Conservation (phyloP, 2,888 invertebrate species). For the Polylopha cassiicola region DNA sequence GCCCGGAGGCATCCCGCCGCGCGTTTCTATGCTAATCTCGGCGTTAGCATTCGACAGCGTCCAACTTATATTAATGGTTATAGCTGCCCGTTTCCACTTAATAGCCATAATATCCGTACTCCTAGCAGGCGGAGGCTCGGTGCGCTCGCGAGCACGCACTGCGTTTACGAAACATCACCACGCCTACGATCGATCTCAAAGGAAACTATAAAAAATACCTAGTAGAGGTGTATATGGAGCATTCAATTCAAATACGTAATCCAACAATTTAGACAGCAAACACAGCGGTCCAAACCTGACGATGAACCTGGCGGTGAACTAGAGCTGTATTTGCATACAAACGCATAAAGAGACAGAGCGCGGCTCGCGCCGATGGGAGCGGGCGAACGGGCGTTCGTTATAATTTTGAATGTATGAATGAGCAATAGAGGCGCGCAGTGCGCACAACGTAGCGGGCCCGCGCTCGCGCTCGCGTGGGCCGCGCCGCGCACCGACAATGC, state of each 20-base stretch:
- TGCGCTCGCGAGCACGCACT: slow-evolving; percentile 59
- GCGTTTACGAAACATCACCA: slow-evolving; percentile 62
- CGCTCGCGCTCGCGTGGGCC: slow-evolving; percentile 70
- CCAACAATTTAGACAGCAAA: slow-evolving; percentile 73
- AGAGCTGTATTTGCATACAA: slow-evolving; percentile 70
- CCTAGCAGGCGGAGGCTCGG: slow-evolving; percentile 39
- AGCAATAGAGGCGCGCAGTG: slow-evolving; percentile 69
- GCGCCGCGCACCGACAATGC: slow-evolving; percentile 71
- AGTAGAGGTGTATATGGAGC: slow-evolving; percentile 71
- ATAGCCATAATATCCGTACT: slow-evolving; percentile 50
- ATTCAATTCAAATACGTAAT: slow-evolving; percentile 77
- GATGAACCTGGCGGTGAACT: slow-evolving; percentile 67
- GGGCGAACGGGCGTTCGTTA: slow-evolving; percentile 70
- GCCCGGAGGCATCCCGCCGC: slow-evolving; percentile 57
- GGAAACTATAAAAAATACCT: slow-evolving; percentile 64
- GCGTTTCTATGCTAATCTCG: slow-evolving; percentile 73
- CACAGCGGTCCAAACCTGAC: slow-evolving; percentile 65
- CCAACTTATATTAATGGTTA: slow-evolving; percentile 71
- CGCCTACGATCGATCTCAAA: slow-evolving; percentile 60
- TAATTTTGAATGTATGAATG: slow-evolving; percentile 77
- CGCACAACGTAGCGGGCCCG: slow-evolving; percentile 50
- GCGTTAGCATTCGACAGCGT: slow-evolving; percentile 62
- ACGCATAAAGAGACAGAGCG: slow-evolving; percentile 63
- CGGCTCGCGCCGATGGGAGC: slow-evolving; percentile 64
- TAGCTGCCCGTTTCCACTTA: slow-evolving; percentile 59